Evolutionary conservation across 2,888 invertebrate genomes (phyloP).

Genomic region (Aspidiotus rigidus): DNA sequence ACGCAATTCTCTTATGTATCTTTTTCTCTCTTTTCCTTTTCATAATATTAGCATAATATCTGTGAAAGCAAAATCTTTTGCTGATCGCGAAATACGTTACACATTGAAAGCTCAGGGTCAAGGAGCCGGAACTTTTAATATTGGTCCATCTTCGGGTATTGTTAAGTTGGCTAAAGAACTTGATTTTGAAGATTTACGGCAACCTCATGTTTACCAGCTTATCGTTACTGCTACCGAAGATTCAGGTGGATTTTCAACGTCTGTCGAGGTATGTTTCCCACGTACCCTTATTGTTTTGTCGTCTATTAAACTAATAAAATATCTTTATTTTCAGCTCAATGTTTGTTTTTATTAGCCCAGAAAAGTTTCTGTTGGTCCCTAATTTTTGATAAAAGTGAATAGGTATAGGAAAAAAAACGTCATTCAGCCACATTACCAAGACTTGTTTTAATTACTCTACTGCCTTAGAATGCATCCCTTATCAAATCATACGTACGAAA

Average conservation of each 20-base stretch:
- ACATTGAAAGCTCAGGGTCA: constrained; percentile 88
- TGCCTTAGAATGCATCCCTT: no score
- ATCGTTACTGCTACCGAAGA: constrained; percentile 93
- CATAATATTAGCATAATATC: constrained; percentile 72
- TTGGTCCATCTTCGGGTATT: constrained; percentile 86
- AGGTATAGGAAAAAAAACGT: no score
- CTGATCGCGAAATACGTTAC: constrained; percentile 92
- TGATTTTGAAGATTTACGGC: constrained; percentile 91
- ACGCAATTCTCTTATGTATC: neutral
- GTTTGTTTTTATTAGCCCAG: no score
- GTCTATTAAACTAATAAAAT: no score
- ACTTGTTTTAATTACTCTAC: no score
- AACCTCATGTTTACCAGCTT: constrained; percentile 86
- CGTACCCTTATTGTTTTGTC: neutral
- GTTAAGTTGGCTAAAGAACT: constrained; percentile 91
- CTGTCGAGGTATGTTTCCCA: constrained; percentile 65
- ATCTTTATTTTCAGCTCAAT: no score
- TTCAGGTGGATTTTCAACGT: constrained; percentile 92
- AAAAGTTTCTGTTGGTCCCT: no score
- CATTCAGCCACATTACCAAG: no score
- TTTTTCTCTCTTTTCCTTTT: neutral
- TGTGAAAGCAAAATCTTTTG: constrained; percentile 94
- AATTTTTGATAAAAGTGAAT: no score
- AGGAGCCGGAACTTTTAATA: constrained; percentile 86
- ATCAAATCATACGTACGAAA: no score